Evolutionary conservation across 2,113 vertebrate genomes (phyloP), one percentile per base, ranked within the genome.

Genomic region (Triplophysa rosa): DNA sequence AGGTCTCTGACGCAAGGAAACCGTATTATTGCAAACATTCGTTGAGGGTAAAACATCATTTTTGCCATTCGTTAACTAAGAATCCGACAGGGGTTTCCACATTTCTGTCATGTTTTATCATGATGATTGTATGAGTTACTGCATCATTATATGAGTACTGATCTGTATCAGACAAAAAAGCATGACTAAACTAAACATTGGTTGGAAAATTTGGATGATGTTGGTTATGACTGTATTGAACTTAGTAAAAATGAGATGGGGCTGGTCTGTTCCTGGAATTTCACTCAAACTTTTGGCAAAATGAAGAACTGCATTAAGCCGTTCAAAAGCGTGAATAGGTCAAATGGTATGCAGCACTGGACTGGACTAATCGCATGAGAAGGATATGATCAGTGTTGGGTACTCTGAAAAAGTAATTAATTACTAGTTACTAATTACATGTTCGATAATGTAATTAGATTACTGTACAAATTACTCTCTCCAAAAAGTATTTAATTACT

Each of bases 1-100:
- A 26, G 37, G 54, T 77, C 66, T 62, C 12, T 86, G 84, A 82
- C 75, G 83, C 80, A 86, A 84, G 33, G 12, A 61, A 58, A 65
- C 58, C 6, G 14, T 42, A n/a, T 88, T 87, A 91, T 87, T 89
- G 73, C 77, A 89, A 90, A 86, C 89, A 92, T 88, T 67, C 42
- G 14, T 9, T 29, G 54, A 37, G 87, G 86, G 86, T 86, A 85
- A 87, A 84, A 88, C 86, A 65, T 73, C 29, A 8, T 61, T 24
- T 40, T 61, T 67, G 19, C 17, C 33, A 59, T 37, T 59, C 42
- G 17, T 23, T 54, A 8, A 42, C 47, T 26, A 54, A 33, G 66
- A 26, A 70, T 68, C 63, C 6, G 58, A 24, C 10, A 17, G 54
- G 72, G 69, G 64, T 67, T 76, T 79, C 13, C 17, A 26, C n/a